Base-by-base conservation (phyloP, 1,140 invertebrate genomes). In the Lutraria rhynchaena region DNA sequence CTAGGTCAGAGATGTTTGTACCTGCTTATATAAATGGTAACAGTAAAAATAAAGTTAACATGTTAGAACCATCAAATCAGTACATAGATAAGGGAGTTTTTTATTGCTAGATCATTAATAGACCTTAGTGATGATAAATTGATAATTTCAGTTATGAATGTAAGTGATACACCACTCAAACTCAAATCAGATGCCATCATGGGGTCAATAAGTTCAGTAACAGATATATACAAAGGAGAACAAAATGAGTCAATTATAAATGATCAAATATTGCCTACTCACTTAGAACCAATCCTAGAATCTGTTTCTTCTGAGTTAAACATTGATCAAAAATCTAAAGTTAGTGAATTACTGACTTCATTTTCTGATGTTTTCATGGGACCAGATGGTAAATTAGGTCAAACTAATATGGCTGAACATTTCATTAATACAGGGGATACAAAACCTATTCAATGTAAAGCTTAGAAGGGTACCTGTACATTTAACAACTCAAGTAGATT, bases 331-430 rank as follows among this genome's bases (percentile, higher is more conserved):
- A 70, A 44, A 22, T 4, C 31, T 37, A n/a, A 69, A 11, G 19
- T 82, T 2, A 61, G 19, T 0, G n/a, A 61, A 2, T 19, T 77
- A 41, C 33, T 82, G 19, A 4, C 37, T 2, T 29, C 51, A 17
- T 83, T 55, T 67, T 22, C 35, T 15, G 84, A 86, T 58, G 49
- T 83, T 19, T 86, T 84, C 49, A 35, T 82, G 13, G 65, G 65
- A 24, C 74, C 41, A 17, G 71, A 81, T 49, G 74, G 67, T 0
- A 37, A 81, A 33, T 33, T 84, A 31, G 82, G 82, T 17, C 71
- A 65, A 24, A 82, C 82, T 3, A 31, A 57, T 35, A n/a, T 86
- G 1, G 65, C 37, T 3, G 0, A 73, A 60, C 82, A 84, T 58
- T 55, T 5, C 17, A 85, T 85, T 44, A 53, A 85, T 37, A 82